Evolutionary conservation across 2,888 invertebrate species (phyloP).

Genomic region (Nemotelus nigrinus): DNA sequence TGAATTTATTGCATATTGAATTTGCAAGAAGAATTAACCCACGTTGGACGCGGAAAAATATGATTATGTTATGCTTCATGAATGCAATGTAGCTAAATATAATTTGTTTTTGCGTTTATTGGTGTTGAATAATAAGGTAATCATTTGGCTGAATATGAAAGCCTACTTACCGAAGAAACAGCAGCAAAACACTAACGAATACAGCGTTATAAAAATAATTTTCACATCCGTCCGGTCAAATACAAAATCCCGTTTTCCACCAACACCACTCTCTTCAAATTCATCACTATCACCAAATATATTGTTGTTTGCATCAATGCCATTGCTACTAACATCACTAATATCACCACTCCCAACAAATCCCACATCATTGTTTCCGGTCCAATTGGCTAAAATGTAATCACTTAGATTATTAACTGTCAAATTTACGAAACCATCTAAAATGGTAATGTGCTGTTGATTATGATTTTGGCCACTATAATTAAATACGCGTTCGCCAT

Average conservation of each 20-base stretch:
- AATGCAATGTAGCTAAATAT: no score
- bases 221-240: conserved; percentile 79
- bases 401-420: conserved; percentile 42
- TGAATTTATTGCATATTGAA: no score
- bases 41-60: no score
- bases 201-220: conserved; percentile 78
- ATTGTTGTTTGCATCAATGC: conserved; percentile 46
- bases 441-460: conserved; percentile 26
- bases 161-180: conserved; percentile 83
- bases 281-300: conserved; percentile 49
- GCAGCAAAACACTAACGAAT: conserved; percentile 81
- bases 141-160: not conserved
- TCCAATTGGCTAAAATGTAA: conserved; percentile 38
- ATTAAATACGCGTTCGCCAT: not conserved
- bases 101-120: no score
- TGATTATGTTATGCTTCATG: no score
- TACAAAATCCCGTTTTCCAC: conserved; percentile 72
- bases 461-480: not conserved
- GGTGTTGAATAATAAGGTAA: no score
- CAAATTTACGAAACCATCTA: conserved; percentile 34
- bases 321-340: conserved; percentile 51
- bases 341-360: conserved; percentile 39
- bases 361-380: conserved; percentile 16
- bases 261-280: conserved; percentile 52
- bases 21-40: no score